A percentile compares a stretch with the other conserved stretches of the same genome.
Evolutionary conservation across 2,797 vertebrate genomes (phyloP).

Genomic region (Helarctos malayanus): DNA sequence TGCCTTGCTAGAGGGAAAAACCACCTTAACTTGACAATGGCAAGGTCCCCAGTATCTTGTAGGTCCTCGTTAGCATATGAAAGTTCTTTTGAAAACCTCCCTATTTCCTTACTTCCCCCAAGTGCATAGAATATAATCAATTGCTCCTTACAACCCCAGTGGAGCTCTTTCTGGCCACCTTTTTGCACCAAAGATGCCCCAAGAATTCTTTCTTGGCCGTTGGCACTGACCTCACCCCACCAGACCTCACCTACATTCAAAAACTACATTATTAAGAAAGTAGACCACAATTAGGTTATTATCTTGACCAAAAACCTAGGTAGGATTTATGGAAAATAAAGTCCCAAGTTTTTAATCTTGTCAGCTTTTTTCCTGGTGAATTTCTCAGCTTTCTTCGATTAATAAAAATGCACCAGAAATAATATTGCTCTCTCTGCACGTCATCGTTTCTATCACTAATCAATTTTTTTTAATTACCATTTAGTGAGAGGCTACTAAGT

Average conservation of each 20-base stretch:
- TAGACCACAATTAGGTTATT: background rate
- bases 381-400: constrained; percentile 27
- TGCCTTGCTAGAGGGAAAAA: background rate
- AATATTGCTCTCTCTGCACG: background rate
- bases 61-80: background rate
- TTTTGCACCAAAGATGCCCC: background rate
- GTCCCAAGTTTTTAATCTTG: background rate
- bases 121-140: background rate
- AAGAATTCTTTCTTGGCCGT: background rate
- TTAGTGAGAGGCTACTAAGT: background rate
- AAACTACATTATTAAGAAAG: background rate
- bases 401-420: constrained; percentile 37
- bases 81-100: background rate
- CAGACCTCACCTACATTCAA: background rate
- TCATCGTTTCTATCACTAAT: background rate
- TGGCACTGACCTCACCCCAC: background rate
- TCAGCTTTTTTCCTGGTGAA: background rate
- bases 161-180: background rate
- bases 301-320: background rate
- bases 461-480: background rate
- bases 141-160: background rate
- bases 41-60: background rate
- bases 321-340: constrained; percentile 50
- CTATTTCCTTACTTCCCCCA: too few species aligned
- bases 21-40: background rate